Evolutionary conservation across 2,888 invertebrate species (phyloP).

Genomic region (Idaea aversata): DNA sequence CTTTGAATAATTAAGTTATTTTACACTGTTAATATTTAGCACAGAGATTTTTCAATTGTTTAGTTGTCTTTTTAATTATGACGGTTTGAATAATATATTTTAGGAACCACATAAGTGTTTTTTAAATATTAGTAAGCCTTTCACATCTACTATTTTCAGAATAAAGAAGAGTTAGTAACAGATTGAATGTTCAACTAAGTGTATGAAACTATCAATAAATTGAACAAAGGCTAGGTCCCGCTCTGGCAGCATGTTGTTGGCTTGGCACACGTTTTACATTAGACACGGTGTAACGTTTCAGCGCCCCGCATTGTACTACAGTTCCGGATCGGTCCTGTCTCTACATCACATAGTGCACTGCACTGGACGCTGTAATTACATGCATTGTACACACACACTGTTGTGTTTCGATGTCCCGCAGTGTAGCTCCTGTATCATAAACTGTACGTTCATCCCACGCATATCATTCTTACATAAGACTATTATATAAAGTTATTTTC

Average conservation of each 20-base stretch:
- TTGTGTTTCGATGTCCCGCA: neutral
- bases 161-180: no score
- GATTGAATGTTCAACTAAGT: slow-evolving; percentile 5
- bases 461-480: neutral
- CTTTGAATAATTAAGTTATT: no score
- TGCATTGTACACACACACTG: neutral
- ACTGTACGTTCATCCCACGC: neutral
- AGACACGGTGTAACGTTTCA: slow-evolving; percentile 31
- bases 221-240: slow-evolving; percentile 46
- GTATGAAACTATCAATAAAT: slow-evolving; percentile 25
- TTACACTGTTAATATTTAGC: no score
- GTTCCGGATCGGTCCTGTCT: slow-evolving; percentile 14
- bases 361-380: neutral
- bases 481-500: no score
- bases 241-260: slow-evolving; percentile 42
- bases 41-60: no score
- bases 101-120: neutral
- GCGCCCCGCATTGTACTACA: slow-evolving; percentile 21
- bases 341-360: neutral
- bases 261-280: slow-evolving; percentile 35
- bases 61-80: no score
- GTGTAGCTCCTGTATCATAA: neutral
- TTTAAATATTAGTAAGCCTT: neutral
- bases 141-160: no score
- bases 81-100: no score